Conservation (phyloP, 1,140 invertebrate species). For the Ctenoplectra terminalis region DNA sequence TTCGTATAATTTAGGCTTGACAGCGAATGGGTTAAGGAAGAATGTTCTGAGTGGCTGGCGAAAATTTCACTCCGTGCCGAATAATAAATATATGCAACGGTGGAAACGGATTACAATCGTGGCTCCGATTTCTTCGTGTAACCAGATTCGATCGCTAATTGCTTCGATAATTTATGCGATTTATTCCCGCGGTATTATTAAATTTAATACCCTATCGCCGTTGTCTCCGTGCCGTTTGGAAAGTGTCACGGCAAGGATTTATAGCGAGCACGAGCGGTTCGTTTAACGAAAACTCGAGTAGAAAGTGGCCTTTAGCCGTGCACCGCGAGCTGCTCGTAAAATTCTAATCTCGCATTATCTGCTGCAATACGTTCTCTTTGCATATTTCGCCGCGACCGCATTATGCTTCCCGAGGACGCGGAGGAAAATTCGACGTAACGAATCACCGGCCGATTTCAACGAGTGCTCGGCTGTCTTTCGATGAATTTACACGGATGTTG, state of each 20-base stretch:
- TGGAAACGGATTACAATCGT: not conserved
- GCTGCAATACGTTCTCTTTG: constrained; percentile 62
- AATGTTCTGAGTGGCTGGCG: no score
- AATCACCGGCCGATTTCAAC: constrained; percentile 47
- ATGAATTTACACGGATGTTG: constrained; percentile 50
- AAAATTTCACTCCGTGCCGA: no score
- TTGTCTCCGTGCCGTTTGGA: not conserved
- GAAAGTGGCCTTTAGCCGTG: constrained; percentile 67
- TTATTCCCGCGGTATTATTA: constrained; percentile 13
- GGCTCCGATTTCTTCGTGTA: constrained; percentile 28
- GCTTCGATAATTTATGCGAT: constrained; percentile 32
- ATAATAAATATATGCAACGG: constrained; percentile 33
- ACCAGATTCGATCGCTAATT: constrained; percentile 50
- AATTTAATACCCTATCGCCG: no score
- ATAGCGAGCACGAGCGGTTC: constrained; percentile 44
- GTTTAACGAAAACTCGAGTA: constrained; percentile 61
- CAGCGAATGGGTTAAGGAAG: no score
- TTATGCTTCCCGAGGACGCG: constrained; percentile 50
- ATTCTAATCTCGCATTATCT: constrained; percentile 69
- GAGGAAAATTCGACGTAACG: constrained; percentile 66
- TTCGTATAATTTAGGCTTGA: no score
- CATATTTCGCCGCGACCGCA: constrained; percentile 64
- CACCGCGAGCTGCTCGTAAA: constrained; percentile 56
- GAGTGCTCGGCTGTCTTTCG: constrained; percentile 23
- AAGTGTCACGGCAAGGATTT: constrained; percentile 42